These are phyloP conservation scores for Adoxophyes honmai DNA, from an alignment of 1,140 invertebrate species.

Conservation along the genomic window DNA sequence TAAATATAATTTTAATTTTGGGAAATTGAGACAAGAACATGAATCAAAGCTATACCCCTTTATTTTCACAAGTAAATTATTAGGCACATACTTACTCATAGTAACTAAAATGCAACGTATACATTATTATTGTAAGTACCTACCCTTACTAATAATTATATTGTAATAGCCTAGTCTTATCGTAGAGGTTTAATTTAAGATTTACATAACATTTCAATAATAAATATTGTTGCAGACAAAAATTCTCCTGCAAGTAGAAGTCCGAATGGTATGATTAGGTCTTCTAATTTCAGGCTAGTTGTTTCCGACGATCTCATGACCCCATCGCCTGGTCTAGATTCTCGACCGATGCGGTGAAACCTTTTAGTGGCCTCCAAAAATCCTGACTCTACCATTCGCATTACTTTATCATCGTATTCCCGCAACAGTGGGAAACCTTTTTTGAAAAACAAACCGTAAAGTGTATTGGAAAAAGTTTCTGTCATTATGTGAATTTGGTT, in stretches of 20 bases:
- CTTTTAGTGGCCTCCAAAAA: background rate
- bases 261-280: background rate
- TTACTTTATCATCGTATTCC: background rate
- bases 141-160: no score
- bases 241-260: background rate
- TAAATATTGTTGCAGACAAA: background rate
- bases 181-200: no score
- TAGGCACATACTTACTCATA: no score
- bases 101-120: no score
- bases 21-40: no score
- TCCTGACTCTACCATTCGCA: background rate
- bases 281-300: background rate
- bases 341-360: background rate
- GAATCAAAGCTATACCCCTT: no score
- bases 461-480: background rate
- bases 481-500: background rate
- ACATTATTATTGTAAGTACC: no score
- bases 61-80: no score
- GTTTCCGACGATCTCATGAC: background rate
- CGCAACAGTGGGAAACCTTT: background rate
- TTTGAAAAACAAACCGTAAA: background rate
- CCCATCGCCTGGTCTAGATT: background rate
- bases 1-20: no score
- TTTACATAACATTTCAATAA: background rate
- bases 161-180: no score